Evolutionary conservation across 2,797 vertebrate species (phyloP).

Genomic region (Sarcoramphus papa): DNA sequence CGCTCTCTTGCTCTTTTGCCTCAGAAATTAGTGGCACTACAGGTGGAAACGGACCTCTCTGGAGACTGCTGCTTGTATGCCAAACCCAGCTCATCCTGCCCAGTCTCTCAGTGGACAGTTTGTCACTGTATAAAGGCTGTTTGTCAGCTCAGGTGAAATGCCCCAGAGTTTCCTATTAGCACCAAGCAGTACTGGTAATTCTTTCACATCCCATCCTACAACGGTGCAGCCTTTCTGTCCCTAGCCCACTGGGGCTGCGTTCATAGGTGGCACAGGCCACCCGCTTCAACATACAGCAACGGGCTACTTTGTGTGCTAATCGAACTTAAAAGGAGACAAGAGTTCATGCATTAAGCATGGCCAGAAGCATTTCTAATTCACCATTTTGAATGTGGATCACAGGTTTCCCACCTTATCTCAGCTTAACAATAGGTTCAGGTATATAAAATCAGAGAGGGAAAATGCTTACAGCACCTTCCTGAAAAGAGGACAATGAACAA

Average conservation of each 20-base stretch:
- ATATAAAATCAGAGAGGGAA: not conserved
- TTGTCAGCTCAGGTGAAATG: not conserved
- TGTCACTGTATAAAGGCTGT: not conserved
- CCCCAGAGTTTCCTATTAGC: not conserved
- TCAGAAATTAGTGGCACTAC: not conserved
- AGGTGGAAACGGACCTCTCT: not conserved
- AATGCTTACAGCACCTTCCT: not conserved
- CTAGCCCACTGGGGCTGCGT: not conserved
- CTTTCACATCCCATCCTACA: not conserved
- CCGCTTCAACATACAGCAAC: not conserved
- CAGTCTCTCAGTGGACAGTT: not conserved
- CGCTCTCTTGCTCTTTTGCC: not conserved
- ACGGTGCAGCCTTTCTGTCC: not conserved
- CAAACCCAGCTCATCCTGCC: not conserved
- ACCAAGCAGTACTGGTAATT: not conserved
- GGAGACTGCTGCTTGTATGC: not conserved
- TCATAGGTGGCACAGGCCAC: not conserved
- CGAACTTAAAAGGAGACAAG: rapidly evolving
- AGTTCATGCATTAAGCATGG: not conserved
- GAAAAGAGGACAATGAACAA: not conserved
- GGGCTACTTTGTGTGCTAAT: not conserved
- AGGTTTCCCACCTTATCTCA: not conserved
- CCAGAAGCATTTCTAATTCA: not conserved
- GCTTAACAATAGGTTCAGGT: not conserved
- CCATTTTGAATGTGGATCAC: not conserved